phyloP scores from a whole-genome alignment of 2,797 vertebrate genomes.

The Falco rusticolus region DNA sequence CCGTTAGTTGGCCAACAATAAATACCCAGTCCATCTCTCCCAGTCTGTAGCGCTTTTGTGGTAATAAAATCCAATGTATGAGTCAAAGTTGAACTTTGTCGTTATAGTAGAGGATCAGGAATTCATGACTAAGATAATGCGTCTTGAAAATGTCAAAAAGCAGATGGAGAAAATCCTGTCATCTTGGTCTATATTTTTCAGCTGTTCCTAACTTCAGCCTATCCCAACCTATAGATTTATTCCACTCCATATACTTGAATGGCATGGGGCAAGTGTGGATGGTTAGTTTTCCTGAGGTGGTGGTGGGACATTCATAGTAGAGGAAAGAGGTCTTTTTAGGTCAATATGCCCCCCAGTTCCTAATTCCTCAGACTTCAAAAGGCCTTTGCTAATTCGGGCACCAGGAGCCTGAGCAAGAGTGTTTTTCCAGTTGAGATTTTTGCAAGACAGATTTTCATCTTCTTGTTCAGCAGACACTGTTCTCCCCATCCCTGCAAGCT shows the following conservation, averaged over 20 bases:
- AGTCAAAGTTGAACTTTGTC: neutral
- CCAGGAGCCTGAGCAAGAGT: neutral
- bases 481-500: neutral
- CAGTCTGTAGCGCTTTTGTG: rapidly evolving
- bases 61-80: neutral
- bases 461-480: neutral
- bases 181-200: neutral
- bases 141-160: neutral
- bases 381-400: neutral
- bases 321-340: neutral
- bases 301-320: neutral
- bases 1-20: neutral
- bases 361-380: neutral
- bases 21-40: neutral
- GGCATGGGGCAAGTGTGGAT: neutral
- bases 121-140: neutral
- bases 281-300: neutral
- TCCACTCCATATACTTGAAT: neutral
- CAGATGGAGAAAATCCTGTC: conserved; percentile 1
- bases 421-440: neutral
- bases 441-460: conserved; percentile 7
- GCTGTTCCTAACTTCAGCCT: neutral
- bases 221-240: neutral
- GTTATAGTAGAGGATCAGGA: neutral
- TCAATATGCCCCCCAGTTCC: neutral